Evolutionary conservation across 2,797 vertebrate species (phyloP), one percentile per base, ranked within the genome.

Genomic region (Urocyon cinereoargenteus): DNA sequence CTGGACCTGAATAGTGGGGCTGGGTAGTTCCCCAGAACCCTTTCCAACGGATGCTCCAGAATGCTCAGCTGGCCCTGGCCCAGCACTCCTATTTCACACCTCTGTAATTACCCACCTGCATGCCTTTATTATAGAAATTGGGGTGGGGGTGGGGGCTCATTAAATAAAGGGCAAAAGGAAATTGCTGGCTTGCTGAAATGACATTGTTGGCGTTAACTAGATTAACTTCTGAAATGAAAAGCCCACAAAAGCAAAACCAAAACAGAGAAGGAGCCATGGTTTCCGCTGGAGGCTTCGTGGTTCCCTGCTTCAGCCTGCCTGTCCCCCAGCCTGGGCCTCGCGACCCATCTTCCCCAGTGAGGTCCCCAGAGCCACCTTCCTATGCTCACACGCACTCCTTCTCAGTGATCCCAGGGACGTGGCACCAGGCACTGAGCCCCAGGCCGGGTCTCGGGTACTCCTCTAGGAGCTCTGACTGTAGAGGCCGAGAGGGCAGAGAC

Each of bases 31-130:
- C 95, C 82, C n/a, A 79, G 90, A 90, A 92, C 61, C 90, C 75
- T 94, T 88, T 86, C 90, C 70, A 94, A 21, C 6, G 72, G 94
- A 92, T 97, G 95, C 64, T 96, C 83, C 93, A 97, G 82, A 98
- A 97, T 51, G n/a, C 86, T 97, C 89, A 64, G 75, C 94, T 97
- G 96, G 97, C 95, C 14, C 26, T 82, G 70, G 88, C 95, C 97
- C 97, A 97, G 96, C 78, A 95, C 66, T 82, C 90, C 92, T 89
- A 96, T 91, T 97, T 97, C 96, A 97, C 97, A 97, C 95, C 98
- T 98, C 98, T 98, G 98, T 99, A 98, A 99, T 99, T 98, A 99
- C 98, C 98, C 98, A 99, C 98, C 98, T 99, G 98, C 97, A 96
- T 89, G 96, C 97, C 96, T 98, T 99, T 99, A 99, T 98, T 98